Evolutionary conservation across 1,140 invertebrate genomes (phyloP).

Genomic region (Diorhabda sublineata): DNA sequence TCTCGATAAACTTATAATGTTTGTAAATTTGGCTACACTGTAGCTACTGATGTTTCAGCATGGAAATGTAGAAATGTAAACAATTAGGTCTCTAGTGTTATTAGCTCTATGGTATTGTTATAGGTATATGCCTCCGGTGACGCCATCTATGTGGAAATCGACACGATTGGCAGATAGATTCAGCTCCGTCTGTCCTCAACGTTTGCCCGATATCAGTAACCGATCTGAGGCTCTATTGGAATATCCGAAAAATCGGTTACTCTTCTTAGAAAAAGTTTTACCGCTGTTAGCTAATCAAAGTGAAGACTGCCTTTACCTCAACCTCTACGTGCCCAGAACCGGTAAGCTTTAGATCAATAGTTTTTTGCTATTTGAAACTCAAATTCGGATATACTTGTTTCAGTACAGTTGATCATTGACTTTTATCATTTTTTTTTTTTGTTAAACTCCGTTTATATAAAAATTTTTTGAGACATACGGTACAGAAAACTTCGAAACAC

Average conservation of each 20-base stretch:
- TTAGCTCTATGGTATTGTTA: conserved; percentile 6
- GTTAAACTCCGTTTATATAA: no score
- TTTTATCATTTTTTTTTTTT: no score
- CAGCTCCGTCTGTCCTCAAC: conserved; percentile 87
- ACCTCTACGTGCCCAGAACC: conserved; percentile 86
- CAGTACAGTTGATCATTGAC: no score
- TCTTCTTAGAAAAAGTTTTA: conserved; percentile 75
- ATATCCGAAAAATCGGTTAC: conserved; percentile 73
- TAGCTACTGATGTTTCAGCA: no score
- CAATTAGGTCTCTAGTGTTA: no score
- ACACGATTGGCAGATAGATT: conserved; percentile 75
- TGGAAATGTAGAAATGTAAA: no score
- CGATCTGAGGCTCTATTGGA: conserved; percentile 69
- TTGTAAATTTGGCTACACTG: no score
- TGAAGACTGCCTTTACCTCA: conserved; percentile 96
- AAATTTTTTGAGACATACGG: no score
- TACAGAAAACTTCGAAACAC: no score
- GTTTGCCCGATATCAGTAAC: conserved; percentile 63
- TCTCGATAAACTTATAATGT: no score
- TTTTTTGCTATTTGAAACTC: no score
- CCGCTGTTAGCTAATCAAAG: conserved; percentile 83
- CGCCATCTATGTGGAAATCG: conserved; percentile 80
- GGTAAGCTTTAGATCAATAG: conserved; percentile 54
- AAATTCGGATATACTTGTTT: no score
- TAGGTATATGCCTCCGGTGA: conserved; percentile 91